Percentiles rank a stretch among this genome's conserved stretches.
phyloP scores from a whole-genome alignment of 2,888 invertebrate species.

The Microplitis deprimator region DNA sequence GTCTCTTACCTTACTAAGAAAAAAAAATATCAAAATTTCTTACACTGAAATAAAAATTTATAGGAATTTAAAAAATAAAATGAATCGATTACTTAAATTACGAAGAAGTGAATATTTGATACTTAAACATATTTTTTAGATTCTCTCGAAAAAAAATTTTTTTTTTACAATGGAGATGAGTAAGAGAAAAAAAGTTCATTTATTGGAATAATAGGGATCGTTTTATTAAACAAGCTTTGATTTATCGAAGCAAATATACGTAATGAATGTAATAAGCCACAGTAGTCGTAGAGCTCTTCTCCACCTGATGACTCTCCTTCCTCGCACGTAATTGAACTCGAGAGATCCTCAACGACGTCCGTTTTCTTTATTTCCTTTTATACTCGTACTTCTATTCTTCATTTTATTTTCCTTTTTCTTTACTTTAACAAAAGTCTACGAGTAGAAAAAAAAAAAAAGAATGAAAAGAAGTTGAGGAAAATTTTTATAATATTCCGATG shows the following conservation, averaged over 20 bases:
- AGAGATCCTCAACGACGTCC: slow-evolving; percentile 23
- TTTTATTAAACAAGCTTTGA: neutral
- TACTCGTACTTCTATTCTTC: neutral
- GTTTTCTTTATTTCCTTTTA: slow-evolving; percentile 11
- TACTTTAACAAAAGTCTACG: neutral
- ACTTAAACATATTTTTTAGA: neutral
- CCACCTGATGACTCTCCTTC: slow-evolving; percentile 3
- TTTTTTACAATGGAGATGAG: neutral
- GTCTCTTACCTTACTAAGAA: too few relatives aligned
- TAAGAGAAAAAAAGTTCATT: neutral
- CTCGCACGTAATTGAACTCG: slow-evolving; percentile 34
- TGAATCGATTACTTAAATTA: neutral
- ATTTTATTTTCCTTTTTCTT: neutral
- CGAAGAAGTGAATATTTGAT: neutral
- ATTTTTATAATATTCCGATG: neutral
- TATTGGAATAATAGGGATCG: neutral
- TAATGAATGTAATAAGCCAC: slow-evolving; percentile 1
- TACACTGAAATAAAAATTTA: neutral
- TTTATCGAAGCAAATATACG: neutral
- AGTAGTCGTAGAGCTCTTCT: neutral
- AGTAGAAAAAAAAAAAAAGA: neutral
- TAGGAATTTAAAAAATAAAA: neutral
- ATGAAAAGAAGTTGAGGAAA: neutral
- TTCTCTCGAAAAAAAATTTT: neutral
- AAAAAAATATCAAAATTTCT: neutral